A percentile compares a stretch with the other conserved stretches of the same genome.
These are phyloP conservation scores for Periophthalmodon schlosseri DNA, from an alignment of 2,113 vertebrate species.

Conservation along the genomic window DNA sequence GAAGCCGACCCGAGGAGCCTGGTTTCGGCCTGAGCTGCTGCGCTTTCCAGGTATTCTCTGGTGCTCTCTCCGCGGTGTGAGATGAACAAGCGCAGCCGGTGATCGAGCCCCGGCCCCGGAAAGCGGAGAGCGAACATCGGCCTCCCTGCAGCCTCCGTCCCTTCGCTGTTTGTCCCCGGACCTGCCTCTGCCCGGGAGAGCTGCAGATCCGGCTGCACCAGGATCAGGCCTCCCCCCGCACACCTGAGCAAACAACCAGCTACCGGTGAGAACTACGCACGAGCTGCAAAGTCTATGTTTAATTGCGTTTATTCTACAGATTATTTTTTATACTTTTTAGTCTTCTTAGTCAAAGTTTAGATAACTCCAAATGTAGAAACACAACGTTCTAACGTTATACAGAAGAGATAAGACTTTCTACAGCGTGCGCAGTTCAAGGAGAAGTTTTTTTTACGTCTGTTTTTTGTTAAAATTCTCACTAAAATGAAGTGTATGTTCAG, in stretches of 20 bases:
- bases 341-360: no score
- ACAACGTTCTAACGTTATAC: neutral
- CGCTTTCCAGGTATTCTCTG: neutral
- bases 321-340: no score
- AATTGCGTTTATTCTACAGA: neutral
- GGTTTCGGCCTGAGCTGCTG: neutral
- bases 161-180: neutral
- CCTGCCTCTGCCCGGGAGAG: neutral
- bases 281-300: neutral
- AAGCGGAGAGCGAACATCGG: neutral
- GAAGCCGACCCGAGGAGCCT: neutral
- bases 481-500: neutral
- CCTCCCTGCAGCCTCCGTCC: no score
- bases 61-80: neutral
- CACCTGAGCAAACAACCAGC: neutral
- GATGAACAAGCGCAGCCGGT: neutral
- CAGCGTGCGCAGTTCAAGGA: neutral
- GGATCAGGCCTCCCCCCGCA: neutral
- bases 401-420: neutral
- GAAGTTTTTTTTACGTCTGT: neutral
- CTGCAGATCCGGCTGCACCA: conserved; percentile 16
- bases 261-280: neutral
- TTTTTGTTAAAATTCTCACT: neutral
- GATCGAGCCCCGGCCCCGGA: neutral
- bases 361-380: no score